Conservation (phyloP, 2,797 vertebrate species). For the Etheostoma perlongum region DNA sequence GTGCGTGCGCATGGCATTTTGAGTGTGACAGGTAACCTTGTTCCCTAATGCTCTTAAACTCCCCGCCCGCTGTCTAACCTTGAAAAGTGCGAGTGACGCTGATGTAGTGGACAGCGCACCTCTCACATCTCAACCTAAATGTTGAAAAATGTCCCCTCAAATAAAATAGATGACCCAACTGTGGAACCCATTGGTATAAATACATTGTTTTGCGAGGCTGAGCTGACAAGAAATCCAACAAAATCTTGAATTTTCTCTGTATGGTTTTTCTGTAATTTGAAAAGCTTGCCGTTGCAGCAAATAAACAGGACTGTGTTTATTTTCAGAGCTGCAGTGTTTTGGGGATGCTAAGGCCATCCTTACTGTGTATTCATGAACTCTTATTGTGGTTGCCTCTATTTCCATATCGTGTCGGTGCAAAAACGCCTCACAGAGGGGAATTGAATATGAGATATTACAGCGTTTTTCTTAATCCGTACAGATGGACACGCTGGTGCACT, state of each 20-base stretch:
- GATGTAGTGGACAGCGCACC: slow-evolving; percentile 75
- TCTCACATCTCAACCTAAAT: slow-evolving; percentile 77
- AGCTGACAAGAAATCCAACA: slow-evolving; percentile 66
- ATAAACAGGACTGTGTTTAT: slow-evolving; percentile 65
- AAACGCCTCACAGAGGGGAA: slow-evolving; percentile 63
- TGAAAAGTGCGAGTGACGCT: slow-evolving; percentile 76
- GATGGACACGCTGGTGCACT: slow-evolving; percentile 51
- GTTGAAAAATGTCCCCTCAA: slow-evolving; percentile 82
- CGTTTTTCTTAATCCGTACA: slow-evolving; percentile 74
- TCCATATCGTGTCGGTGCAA: slow-evolving; percentile 62
- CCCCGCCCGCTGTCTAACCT: slow-evolving; percentile 69
- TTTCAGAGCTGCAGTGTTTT: slow-evolving; percentile 67
- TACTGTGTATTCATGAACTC: slow-evolving; percentile 73
- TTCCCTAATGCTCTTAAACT: slow-evolving; percentile 61
- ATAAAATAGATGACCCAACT: slow-evolving; percentile 76
- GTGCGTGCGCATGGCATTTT: slow-evolving; percentile 10
- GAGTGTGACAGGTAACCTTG: slow-evolving; percentile 55
- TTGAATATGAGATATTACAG: slow-evolving; percentile 72
- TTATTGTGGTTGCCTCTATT: slow-evolving; percentile 71
- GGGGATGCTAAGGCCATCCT: slow-evolving; percentile 46
- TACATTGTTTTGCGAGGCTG: slow-evolving; percentile 75
- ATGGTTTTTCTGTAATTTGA: slow-evolving; percentile 58
- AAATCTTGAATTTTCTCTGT: slow-evolving; percentile 61
- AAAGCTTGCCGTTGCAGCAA: slow-evolving; percentile 54
- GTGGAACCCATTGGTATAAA: slow-evolving; percentile 61